A percentile compares a stretch with the other conserved stretches of the same genome.
These are phyloP conservation scores for Apaloderma vittatum DNA, from an alignment of 2,113 vertebrate species.

Conservation along the genomic window DNA sequence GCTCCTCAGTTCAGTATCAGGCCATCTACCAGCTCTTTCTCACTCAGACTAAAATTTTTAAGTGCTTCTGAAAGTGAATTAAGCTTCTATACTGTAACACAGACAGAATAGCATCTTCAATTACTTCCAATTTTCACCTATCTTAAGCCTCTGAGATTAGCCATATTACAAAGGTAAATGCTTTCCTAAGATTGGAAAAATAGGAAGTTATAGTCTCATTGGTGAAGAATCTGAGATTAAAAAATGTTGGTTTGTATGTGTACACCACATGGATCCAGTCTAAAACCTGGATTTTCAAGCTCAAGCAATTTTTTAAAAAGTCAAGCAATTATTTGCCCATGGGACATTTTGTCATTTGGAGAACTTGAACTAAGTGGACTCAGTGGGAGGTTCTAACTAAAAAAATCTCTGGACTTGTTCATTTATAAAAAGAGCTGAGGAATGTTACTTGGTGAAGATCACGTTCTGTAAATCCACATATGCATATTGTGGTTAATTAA, in stretches of 20 bases:
- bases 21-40: neutral
- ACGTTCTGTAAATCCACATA: neutral
- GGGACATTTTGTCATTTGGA: neutral
- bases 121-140: neutral
- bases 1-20: neutral
- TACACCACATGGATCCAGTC: neutral
- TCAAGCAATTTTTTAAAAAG: neutral
- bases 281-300: neutral
- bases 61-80: neutral
- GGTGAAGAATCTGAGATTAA: neutral
- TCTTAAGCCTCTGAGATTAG: neutral
- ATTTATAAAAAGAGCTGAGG: neutral
- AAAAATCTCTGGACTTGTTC: neutral
- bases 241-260: fast-evolving
- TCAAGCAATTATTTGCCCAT: neutral
- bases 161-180: neutral
- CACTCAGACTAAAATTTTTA: neutral
- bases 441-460: neutral
- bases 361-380: neutral
- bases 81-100: neutral
- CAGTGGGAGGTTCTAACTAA: neutral
- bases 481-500: neutral
- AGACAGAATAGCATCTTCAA: neutral
- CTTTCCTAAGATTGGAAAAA: neutral
- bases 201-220: neutral